These are phyloP conservation scores for Calameuta filiformis DNA, from an alignment of 2,888 invertebrate genomes.

Conservation along the genomic window DNA sequence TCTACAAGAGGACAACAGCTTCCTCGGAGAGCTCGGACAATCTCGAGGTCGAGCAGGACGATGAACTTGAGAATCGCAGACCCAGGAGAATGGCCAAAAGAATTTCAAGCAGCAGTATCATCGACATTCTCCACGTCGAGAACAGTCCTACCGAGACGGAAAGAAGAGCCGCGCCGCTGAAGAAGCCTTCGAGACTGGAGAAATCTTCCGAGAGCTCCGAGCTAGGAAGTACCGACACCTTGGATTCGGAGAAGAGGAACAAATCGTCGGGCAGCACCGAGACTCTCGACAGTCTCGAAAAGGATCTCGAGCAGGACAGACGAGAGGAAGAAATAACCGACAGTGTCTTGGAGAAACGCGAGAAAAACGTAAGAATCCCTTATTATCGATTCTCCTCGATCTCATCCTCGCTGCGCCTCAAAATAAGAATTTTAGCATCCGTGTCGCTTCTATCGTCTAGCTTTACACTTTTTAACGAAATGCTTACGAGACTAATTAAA, in stretches of 20 bases:
- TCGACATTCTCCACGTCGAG: conserved; percentile 42
- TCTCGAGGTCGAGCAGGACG: conserved; percentile 48
- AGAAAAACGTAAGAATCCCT: conserved; percentile 49
- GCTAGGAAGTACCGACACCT: conserved; percentile 60
- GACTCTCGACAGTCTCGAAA: conserved; percentile 61
- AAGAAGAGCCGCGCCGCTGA: conserved; percentile 34
- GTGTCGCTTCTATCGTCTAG: too few species aligned
- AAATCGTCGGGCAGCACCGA: conserved; percentile 61
- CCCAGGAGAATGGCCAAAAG: conserved; percentile 50
- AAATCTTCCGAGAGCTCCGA: conserved; percentile 64
- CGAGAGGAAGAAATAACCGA: conserved; percentile 51
- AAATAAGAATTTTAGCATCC: neutral
- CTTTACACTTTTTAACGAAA: too few species aligned
- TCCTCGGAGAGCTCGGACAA: conserved; percentile 62
- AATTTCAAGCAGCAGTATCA: conserved; percentile 48
- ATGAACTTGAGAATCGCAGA: conserved; percentile 51
- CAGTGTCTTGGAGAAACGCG: conserved; percentile 44
- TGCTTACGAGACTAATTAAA: too few species aligned
- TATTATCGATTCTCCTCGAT: neutral
- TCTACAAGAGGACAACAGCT: conserved; percentile 43
- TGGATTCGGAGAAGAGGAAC: conserved; percentile 58
- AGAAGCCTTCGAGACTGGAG: conserved; percentile 51
- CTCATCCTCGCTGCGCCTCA: neutral
- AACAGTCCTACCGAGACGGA: conserved; percentile 28
- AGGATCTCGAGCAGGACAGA: conserved; percentile 53